phyloP scores from a whole-genome alignment of 2,797 vertebrate species.

The Tinamus major region DNA sequence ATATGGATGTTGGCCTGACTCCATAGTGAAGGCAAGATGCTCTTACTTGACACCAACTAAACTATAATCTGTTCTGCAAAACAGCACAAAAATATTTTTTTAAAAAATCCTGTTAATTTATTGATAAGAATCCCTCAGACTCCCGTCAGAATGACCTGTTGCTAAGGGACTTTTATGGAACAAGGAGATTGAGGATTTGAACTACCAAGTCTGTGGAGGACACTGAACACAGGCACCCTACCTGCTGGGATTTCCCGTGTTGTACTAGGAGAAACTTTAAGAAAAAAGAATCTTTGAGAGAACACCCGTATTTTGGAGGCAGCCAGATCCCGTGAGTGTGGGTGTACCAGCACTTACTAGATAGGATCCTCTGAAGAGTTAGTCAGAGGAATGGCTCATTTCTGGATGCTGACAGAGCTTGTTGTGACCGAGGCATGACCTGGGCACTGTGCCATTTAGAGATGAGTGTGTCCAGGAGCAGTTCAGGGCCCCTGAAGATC shows the following conservation, averaged over 20 bases:
- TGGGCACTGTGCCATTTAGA: neutral
- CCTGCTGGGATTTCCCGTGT: neutral
- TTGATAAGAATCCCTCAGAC: neutral
- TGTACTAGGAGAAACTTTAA: neutral
- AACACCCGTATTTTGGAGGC: neutral
- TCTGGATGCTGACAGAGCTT: neutral
- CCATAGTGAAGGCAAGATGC: neutral
- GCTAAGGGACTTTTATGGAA: neutral
- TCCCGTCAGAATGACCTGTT: neutral
- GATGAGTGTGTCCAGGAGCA: neutral
- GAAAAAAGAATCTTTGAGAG: neutral
- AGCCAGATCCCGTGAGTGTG: neutral
- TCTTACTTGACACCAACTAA: neutral
- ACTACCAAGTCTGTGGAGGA: neutral
- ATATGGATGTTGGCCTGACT: neutral
- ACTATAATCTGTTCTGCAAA: neutral
- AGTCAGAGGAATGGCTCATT: slow-evolving; percentile 42
- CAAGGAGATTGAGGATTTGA: neutral
- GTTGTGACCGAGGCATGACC: neutral
- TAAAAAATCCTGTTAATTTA: neutral
- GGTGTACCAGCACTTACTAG: neutral
- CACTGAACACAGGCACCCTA: neutral
- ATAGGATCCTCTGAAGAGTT: neutral
- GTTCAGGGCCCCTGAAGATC: neutral
- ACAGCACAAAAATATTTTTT: neutral